These are phyloP conservation scores for Bothrops jararaca DNA, from an alignment of 2,113 vertebrate species.

Conservation along the genomic window DNA sequence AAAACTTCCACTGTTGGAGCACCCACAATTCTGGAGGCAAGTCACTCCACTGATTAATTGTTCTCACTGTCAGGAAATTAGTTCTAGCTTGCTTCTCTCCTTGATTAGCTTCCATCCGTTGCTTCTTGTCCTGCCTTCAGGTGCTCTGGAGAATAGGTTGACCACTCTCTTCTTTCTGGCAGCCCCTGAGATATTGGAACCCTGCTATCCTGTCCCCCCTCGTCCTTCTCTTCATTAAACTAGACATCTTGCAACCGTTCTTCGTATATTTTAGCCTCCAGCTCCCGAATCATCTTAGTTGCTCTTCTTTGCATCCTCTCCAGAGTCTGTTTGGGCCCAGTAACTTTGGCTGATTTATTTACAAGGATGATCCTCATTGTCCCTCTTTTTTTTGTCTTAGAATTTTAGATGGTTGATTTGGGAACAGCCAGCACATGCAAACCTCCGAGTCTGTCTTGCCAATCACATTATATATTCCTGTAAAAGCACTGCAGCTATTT, in stretches of 20 bases:
- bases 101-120: too few relatives aligned
- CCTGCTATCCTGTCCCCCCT: background rate
- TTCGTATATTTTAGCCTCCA: background rate
- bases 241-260: background rate
- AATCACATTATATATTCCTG: slow-evolving; percentile 70
- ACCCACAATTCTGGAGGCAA: too few relatives aligned
- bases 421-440: slow-evolving; percentile 67
- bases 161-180: too few relatives aligned
- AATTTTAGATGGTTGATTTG: slow-evolving; percentile 68
- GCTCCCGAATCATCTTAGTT: background rate
- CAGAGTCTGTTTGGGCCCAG: background rate
- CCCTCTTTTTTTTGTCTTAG: slow-evolving; percentile 57
- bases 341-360: background rate
- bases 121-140: too few relatives aligned
- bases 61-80: too few relatives aligned
- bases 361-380: slow-evolving; percentile 49
- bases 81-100: too few relatives aligned
- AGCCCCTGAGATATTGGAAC: too few relatives aligned
- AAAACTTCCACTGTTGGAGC: too few relatives aligned
- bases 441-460: slow-evolving; percentile 78
- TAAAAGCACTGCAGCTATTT: slow-evolving; percentile 90
- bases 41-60: too few relatives aligned
- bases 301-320: background rate
- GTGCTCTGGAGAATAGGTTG: too few relatives aligned
- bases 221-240: background rate